A percentile compares a stretch with the other conserved stretches of the same genome.
These are phyloP conservation scores for Eueremaeus valkanovi DNA, from an alignment of 2,888 invertebrate species.

Conservation along the genomic window DNA sequence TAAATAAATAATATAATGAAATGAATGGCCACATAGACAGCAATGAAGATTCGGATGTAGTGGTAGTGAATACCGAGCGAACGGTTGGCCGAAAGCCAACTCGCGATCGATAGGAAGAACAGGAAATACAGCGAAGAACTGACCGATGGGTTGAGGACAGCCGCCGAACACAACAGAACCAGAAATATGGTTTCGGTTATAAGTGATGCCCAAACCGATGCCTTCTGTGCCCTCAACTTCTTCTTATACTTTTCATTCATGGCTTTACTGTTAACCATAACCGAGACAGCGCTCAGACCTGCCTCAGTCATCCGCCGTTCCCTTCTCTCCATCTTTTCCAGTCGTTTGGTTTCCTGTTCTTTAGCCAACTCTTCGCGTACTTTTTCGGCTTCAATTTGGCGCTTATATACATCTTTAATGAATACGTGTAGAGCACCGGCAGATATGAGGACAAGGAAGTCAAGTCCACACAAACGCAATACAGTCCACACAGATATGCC, in stretches of 20 bases:
- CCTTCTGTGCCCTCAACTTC: constrained; percentile 19
- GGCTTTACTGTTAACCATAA: neutral
- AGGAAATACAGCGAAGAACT: constrained; percentile 80
- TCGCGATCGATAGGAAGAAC: constrained; percentile 74
- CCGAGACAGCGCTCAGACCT: constrained; percentile 21
- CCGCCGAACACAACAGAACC: constrained; percentile 62
- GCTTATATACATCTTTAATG: constrained; percentile 47
- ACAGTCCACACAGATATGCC: constrained; percentile 61
- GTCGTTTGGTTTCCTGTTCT: constrained; percentile 14
- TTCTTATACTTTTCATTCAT: neutral
- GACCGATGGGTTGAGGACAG: constrained; percentile 74
- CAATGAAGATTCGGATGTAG: constrained; percentile 50
- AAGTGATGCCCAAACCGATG: constrained; percentile 21
- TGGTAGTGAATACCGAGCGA: constrained; percentile 73
- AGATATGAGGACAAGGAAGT: constrained; percentile 59
- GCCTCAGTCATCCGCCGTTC: constrained; percentile 27
- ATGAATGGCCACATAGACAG: constrained; percentile 69
- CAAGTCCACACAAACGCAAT: constrained; percentile 70
- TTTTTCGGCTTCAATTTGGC: constrained; percentile 9
- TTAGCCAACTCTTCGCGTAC: constrained; percentile 18
- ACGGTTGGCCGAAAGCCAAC: constrained; percentile 79
- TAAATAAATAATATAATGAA: constrained; percentile 69
- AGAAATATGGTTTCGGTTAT: constrained; percentile 46
- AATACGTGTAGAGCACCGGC: constrained; percentile 52
- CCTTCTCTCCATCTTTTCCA: neutral